phyloP scores from a whole-genome alignment of 2,888 invertebrate genomes.

The Calliopum simillimum region DNA sequence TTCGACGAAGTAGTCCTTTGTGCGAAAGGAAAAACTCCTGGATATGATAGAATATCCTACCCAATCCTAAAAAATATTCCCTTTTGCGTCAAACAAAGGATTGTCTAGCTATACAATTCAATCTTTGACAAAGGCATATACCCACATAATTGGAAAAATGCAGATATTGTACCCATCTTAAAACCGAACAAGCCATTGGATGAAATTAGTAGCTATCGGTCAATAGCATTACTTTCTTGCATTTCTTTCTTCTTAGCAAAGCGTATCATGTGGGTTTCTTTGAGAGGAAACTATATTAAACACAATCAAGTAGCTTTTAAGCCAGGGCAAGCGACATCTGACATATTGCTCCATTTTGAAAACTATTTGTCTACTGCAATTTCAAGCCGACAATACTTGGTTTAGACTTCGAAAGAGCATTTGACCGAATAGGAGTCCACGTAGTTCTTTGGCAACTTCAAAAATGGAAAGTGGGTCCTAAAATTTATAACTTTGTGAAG shows the following conservation, averaged over 20 bases:
- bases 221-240: conserved; percentile 43
- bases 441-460: conserved; percentile 21
- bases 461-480: conserved; percentile 33
- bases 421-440: conserved; percentile 31
- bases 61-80: conserved; percentile 33
- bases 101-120: conserved; percentile 36
- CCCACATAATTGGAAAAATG: conserved; percentile 41
- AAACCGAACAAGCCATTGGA: conserved; percentile 40
- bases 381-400: conserved; percentile 27
- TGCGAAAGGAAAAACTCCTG: conserved; percentile 20
- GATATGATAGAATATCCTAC: conserved; percentile 34
- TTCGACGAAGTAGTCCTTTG: not conserved
- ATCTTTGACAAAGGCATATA: conserved; percentile 36
- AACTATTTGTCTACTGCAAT: conserved; percentile 33
- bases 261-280: conserved; percentile 39
- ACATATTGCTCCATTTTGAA: conserved; percentile 38
- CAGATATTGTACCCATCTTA: conserved; percentile 35
- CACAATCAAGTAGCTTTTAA: conserved; percentile 36
- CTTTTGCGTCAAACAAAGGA: conserved; percentile 26
- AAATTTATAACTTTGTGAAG: conserved; percentile 31
- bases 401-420: conserved; percentile 34
- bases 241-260: conserved; percentile 36
- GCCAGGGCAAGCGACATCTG: conserved; percentile 16
- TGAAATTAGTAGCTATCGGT: conserved; percentile 37
- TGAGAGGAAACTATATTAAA: conserved; percentile 34